phyloP scores from a whole-genome alignment of 2,113 vertebrate species.

The Rhombomys opimus region DNA sequence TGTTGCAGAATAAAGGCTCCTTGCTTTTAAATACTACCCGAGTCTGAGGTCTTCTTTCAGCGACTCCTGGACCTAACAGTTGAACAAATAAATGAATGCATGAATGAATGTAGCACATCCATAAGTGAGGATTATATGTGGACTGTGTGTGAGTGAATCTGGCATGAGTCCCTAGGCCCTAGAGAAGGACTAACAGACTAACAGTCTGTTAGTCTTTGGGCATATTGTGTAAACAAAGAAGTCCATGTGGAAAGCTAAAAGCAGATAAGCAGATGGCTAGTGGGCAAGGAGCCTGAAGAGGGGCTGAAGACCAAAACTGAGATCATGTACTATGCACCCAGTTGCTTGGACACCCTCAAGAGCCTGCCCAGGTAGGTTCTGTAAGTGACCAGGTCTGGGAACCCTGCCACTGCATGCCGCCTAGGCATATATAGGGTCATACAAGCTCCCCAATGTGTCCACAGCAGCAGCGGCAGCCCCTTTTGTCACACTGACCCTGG shows the following conservation, averaged over 20 bases:
- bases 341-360: not conserved
- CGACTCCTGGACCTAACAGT: too few species aligned
- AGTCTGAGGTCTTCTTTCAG: too few species aligned
- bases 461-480: accelerated
- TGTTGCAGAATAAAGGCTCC: too few species aligned
- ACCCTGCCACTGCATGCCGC: not conserved
- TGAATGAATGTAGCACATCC: not conserved
- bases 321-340: not conserved
- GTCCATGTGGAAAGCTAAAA: not conserved
- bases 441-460: not conserved
- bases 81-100: not conserved
- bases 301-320: not conserved
- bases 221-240: conserved; percentile 31
- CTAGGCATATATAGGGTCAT: not conserved
- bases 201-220: not conserved
- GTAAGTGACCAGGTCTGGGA: not conserved
- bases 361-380: not conserved
- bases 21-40: too few species aligned
- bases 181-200: too few species aligned
- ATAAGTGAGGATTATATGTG: not conserved
- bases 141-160: not conserved
- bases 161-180: not conserved
- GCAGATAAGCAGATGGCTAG: not conserved
- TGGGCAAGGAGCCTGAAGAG: not conserved
- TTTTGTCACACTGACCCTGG: not conserved